phyloP scores from a whole-genome alignment of 2,888 invertebrate species.

The Netelia inedita region DNA sequence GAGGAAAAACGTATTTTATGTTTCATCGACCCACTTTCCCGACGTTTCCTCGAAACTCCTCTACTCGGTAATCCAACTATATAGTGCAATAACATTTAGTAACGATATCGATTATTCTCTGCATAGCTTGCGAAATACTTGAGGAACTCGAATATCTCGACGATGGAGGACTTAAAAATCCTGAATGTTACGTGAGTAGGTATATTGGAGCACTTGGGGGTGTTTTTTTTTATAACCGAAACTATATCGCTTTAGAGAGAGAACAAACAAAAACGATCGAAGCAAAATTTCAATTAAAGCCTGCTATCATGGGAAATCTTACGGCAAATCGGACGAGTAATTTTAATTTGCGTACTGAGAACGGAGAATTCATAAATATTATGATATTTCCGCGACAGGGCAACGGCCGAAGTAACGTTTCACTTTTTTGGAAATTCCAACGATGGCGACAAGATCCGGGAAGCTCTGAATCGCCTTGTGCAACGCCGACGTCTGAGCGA shows the following conservation, averaged over 20 bases:
- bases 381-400: conserved; percentile 71
- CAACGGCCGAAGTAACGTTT: conserved; percentile 83
- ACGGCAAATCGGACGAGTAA: not conserved
- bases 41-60: not conserved
- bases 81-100: not conserved
- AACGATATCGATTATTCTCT: conserved; percentile 56
- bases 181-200: conserved; percentile 89
- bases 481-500: conserved; percentile 88
- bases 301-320: not conserved
- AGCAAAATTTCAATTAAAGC: not conserved
- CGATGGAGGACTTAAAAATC: conserved; percentile 88
- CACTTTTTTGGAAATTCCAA: conserved; percentile 86
- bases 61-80: conserved; percentile 14
- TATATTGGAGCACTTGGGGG: conserved; percentile 66
- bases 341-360: not conserved
- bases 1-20: not conserved
- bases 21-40: conserved; percentile 38
- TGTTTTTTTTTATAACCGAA: conserved; percentile 41
- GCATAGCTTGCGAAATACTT: conserved; percentile 89
- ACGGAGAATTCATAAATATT: not conserved
- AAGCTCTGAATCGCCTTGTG: conserved; percentile 87
- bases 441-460: conserved; percentile 86
- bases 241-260: not conserved
- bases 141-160: conserved; percentile 89
- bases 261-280: conserved; percentile 62